Percentiles rank a stretch among this genome's conserved stretches.
These are phyloP conservation scores for Achlya flavicornis DNA, from an alignment of 2,888 invertebrate genomes.

Conservation along the genomic window DNA sequence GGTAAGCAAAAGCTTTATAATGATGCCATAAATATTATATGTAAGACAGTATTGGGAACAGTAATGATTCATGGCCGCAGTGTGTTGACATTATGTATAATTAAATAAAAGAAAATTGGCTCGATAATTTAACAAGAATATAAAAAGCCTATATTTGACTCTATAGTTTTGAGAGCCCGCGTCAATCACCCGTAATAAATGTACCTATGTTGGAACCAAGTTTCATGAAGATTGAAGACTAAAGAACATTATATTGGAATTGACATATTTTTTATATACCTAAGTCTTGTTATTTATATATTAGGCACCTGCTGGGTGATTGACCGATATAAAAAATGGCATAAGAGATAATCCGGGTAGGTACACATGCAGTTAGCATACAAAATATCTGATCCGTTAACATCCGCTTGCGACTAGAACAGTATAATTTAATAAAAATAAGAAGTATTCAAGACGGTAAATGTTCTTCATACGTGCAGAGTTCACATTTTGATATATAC, in stretches of 20 bases:
- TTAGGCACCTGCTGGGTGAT: neutral
- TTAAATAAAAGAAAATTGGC: no score
- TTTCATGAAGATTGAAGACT: no score
- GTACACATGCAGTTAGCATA: constrained; percentile 1
- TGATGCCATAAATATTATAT: constrained; percentile 2
- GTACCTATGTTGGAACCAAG: no score
- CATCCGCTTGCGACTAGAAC: neutral
- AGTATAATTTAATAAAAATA: neutral
- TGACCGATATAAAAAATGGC: constrained; percentile 6
- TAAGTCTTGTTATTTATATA: neutral
- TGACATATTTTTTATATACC: neutral
- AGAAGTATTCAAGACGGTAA: neutral
- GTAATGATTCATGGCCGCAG: neutral
- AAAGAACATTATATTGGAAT: no score
- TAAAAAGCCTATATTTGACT: neutral
- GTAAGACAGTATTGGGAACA: neutral
- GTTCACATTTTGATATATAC: no score
- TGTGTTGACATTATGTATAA: neutral
- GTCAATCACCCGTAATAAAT: no score
- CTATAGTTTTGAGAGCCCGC: neutral
- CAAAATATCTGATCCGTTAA: neutral
- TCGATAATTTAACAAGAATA: neutral
- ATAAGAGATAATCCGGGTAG: constrained; percentile 12
- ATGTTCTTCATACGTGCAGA: neutral
- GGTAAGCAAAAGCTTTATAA: constrained; percentile 4